These are phyloP conservation scores for Copidosoma aretas DNA, from an alignment of 2,888 invertebrate genomes.

Conservation along the genomic window DNA sequence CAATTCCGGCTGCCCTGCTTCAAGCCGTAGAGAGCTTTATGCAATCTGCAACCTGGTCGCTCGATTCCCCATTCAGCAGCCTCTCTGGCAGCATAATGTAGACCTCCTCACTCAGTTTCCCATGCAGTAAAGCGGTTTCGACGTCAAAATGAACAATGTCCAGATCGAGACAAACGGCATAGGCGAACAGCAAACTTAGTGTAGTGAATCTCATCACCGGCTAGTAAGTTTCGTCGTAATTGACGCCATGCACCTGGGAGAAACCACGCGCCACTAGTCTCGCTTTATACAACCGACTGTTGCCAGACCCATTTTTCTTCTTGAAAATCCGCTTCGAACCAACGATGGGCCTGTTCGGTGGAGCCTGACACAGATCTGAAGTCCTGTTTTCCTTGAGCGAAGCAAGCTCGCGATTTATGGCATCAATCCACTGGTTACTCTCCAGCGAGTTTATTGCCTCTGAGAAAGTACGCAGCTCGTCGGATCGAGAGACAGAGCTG, in stretches of 20 bases:
- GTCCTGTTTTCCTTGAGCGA: no score
- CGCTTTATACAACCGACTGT: not conserved
- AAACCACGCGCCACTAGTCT: not conserved
- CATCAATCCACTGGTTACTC: no score
- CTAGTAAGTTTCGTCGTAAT: not conserved
- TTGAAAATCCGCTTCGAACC: constrained; percentile 7
- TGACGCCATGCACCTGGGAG: not conserved
- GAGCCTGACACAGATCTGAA: no score
- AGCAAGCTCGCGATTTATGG: no score
- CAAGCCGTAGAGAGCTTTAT: constrained; percentile 33
- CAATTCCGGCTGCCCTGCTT: constrained; percentile 27
- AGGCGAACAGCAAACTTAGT: not conserved
- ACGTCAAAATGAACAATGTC: constrained; percentile 6
- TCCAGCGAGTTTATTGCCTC: no score
- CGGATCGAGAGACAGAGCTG: no score
- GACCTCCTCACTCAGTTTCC: constrained; percentile 13
- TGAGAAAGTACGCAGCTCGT: no score
- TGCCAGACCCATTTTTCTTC: not conserved
- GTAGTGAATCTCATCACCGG: constrained; percentile 1
- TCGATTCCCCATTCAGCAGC: not conserved
- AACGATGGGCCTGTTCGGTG: not conserved
- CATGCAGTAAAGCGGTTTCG: constrained; percentile 27
- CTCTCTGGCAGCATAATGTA: constrained; percentile 22
- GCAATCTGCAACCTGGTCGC: constrained; percentile 21
- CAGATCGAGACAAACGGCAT: not conserved